phyloP scores from a whole-genome alignment of 2,888 invertebrate species.

The Ophion ventricosus region DNA sequence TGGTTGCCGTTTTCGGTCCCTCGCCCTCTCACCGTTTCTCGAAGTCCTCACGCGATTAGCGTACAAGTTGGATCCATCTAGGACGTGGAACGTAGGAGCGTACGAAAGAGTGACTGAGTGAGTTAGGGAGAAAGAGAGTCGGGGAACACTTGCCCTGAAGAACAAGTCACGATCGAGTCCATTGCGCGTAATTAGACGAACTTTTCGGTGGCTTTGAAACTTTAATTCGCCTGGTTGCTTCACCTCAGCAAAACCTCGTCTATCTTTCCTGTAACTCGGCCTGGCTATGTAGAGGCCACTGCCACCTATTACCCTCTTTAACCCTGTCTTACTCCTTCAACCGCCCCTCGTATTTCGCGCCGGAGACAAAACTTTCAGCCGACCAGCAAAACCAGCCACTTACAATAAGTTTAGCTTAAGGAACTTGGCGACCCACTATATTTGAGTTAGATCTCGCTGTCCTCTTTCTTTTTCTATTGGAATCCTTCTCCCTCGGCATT shows the following conservation, averaged over 20 bases:
- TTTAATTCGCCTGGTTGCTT: constrained; percentile 75
- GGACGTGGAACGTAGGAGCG: constrained; percentile 31
- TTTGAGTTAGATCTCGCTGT: constrained; percentile 59
- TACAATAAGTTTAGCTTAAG: constrained; percentile 69
- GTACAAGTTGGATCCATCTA: constrained; percentile 54
- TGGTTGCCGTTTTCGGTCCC: not conserved
- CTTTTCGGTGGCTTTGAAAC: constrained; percentile 77
- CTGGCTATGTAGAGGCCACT: constrained; percentile 40
- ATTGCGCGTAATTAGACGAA: constrained; percentile 79
- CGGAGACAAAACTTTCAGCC: constrained; percentile 61
- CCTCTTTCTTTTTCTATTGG: constrained; percentile 11
- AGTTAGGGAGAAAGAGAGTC: constrained; percentile 1
- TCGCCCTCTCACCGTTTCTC: not conserved
- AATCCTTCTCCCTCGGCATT: constrained; percentile 26
- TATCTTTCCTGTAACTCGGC: not conserved
- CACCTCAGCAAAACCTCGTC: constrained; percentile 29
- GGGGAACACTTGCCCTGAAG: constrained; percentile 62
- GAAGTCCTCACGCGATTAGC: constrained; percentile 53
- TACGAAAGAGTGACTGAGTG: constrained; percentile 1
- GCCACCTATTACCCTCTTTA: constrained; percentile 57
- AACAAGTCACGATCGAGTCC: constrained; percentile 75
- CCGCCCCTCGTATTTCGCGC: constrained; percentile 23
- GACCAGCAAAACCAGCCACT: constrained; percentile 59
- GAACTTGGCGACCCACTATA: constrained; percentile 67
- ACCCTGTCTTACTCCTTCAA: constrained; percentile 51